Evolutionary conservation across 2,113 vertebrate genomes (phyloP).

Genomic region (Oxygymnocypris stewartii): DNA sequence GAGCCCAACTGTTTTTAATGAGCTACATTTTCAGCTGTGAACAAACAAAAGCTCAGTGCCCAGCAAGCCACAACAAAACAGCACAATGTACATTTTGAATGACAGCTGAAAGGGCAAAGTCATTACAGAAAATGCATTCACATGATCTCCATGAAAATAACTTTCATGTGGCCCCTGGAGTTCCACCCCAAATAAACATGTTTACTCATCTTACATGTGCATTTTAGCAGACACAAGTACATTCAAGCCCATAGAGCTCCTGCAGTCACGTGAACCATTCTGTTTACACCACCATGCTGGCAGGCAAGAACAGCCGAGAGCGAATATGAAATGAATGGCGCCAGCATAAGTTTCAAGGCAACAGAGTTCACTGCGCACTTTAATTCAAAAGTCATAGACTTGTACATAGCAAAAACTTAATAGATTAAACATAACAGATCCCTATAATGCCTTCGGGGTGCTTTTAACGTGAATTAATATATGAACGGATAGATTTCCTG

Average conservation of each 20-base stretch:
- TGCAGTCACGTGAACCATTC: no score
- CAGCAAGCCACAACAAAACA: neutral
- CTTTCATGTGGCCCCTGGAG: conserved; percentile 6
- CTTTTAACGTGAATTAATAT: no score
- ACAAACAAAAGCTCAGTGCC: conserved; percentile 17
- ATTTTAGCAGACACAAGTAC: neutral
- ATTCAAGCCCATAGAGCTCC: neutral
- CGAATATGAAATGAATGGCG: no score
- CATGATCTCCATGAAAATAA: neutral
- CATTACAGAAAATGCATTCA: conserved; percentile 2
- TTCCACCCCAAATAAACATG: neutral
- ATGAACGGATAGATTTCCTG: no score
- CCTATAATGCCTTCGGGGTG: no score
- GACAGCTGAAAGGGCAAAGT: conserved; percentile 29
- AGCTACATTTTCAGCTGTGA: conserved; percentile 27
- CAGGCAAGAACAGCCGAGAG: no score
- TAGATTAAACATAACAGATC: no score
- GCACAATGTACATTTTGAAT: conserved; percentile 7
- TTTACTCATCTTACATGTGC: neutral
- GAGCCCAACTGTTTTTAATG: conserved; percentile 33
- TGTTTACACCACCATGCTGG: no score
- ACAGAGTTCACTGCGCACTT: no score
- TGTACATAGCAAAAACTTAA: no score
- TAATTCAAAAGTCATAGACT: no score
- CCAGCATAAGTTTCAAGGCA: no score